Conservation (phyloP, 2,113 vertebrate species). For the Pelecanoides urinatrix region DNA sequence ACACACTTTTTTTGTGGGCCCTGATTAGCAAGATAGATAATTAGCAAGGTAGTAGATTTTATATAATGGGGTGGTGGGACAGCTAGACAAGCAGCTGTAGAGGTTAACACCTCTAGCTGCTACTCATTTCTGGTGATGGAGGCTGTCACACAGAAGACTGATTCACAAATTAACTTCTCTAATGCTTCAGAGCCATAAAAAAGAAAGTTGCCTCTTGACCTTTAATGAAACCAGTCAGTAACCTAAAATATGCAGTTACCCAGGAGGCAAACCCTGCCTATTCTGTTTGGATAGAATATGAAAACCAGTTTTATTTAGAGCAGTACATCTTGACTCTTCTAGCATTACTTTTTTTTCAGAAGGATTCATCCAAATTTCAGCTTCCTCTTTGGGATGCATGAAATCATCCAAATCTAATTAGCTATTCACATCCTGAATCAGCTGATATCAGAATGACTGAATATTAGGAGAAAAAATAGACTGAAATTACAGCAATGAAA, state of each 20-base stretch:
- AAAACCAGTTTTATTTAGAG: neutral
- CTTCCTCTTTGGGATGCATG: neutral
- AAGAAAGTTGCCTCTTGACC: neutral
- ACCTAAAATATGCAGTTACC: neutral
- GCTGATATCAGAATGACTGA: slow-evolving; percentile 25
- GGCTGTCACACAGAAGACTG: neutral
- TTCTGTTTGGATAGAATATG: neutral
- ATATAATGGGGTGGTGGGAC: neutral
- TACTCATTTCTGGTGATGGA: neutral
- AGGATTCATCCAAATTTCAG: neutral
- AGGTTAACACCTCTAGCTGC: neutral
- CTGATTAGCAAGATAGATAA: neutral
- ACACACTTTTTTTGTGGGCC: neutral
- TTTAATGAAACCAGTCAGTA: neutral
- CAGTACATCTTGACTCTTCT: neutral
- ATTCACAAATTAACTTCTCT: neutral
- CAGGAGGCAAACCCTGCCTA: neutral
- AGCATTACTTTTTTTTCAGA: neutral
- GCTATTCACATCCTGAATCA: slow-evolving; percentile 39
- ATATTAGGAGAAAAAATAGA: slow-evolving; percentile 37
- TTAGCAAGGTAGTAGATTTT: neutral
- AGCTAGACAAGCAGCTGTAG: neutral
- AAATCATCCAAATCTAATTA: slow-evolving; percentile 42
- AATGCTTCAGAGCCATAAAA: neutral
- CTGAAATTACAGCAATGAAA: slow-evolving; percentile 30